Base-by-base conservation (phyloP, 2,797 vertebrate species). In the Ataeniobius toweri region DNA sequence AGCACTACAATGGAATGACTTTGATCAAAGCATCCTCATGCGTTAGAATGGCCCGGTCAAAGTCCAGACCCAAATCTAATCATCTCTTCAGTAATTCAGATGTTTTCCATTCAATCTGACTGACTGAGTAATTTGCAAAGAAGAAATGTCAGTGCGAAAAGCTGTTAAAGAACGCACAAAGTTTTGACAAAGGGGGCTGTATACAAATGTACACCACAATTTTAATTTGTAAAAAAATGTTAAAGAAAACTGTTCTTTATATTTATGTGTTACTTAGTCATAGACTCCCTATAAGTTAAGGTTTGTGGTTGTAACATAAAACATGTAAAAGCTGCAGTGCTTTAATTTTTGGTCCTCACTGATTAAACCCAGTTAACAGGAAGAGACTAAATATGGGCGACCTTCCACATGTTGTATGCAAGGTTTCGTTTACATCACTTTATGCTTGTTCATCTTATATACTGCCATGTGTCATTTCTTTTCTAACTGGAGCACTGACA, bases 401-500 rank as follows among this genome's bases (percentile, higher is more conserved):
- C 5, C 36, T 75, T 76, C 39, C 36, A 76, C 44, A 77, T 58
- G 70, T 51, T 58, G 70, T 51, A 24, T 36, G 69, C n/a, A n/a
- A 31, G 74, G 51, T 77, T 28, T 78, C 22, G 20, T 24, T 13
- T 13, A 50, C 55, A 74, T 61, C 46, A 81, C 44, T 71, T 83
- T 53, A 80, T 74, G 26, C 7, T 26, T 73, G 75, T 28, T 84
- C 71, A 80, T 86, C n/a, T 26, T 51, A 44, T 61, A 77, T 79
- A 80, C 70, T 76, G 74, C 76, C 58, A 73, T 82, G 74, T 81
- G 55, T 75, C 39, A 75, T 68, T 82, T 76, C 36, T 68, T 53
- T 22, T 75, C 24, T 85, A 77, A 55, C 56, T 79, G 10, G 18
- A 73, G 58, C 79, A 31, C 56, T 72, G 50, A 75, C 68, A 70